Percentiles rank a stretch among this genome's conserved stretches.
Conservation (phyloP, 2,113 vertebrate species). For the Hippopotamus amphibius region DNA sequence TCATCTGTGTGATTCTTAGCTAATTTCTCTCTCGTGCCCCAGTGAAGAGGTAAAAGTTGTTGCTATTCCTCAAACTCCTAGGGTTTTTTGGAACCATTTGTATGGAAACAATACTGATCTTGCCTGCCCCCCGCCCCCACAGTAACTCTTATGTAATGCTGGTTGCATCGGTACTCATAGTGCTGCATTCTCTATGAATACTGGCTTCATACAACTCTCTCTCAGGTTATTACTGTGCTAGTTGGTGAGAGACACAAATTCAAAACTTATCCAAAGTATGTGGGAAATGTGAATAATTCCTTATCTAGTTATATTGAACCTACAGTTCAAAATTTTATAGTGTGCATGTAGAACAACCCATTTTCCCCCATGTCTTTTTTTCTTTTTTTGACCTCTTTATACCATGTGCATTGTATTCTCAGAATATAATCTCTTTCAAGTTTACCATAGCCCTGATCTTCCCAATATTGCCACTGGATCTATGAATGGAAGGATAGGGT, state of each 20-base stretch:
- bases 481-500: not conserved
- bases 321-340: not conserved
- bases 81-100: not conserved
- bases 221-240: not conserved
- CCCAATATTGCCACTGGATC: not conserved
- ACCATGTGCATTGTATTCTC: not conserved
- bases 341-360: not conserved
- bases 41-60: not conserved
- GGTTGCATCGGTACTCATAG: not conserved
- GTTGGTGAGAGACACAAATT: not conserved
- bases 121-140: not conserved
- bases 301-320: not conserved
- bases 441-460: not conserved
- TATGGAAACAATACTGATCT: not conserved
- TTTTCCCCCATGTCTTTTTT: not conserved
- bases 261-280: constrained; percentile 32
- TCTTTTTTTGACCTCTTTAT: not conserved
- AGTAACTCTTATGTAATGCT: not conserved
- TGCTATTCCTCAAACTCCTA: not conserved
- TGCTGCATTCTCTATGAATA: not conserved
- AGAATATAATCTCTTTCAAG: not conserved
- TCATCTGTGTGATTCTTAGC: not conserved
- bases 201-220: not conserved
- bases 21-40: not conserved
- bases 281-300: not conserved